These are phyloP conservation scores for Ceratina australensis DNA, from an alignment of 1,140 invertebrate species.

Conservation along the genomic window DNA sequence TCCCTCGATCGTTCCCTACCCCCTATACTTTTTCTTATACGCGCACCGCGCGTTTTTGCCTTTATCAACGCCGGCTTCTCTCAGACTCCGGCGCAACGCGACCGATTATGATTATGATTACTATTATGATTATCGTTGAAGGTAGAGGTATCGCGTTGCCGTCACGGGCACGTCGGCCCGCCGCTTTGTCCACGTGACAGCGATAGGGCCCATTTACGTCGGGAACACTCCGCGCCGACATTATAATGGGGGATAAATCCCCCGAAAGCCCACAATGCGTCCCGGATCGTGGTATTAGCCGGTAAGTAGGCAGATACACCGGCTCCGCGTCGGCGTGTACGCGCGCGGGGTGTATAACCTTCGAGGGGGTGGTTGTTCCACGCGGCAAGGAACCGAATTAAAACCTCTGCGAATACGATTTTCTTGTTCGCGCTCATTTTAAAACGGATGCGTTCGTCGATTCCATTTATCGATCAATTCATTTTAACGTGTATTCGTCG, in stretches of 20 bases:
- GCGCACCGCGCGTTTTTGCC: conserved; percentile 16
- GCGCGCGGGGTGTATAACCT: too few species aligned
- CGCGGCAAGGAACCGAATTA: too few species aligned
- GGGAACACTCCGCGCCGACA: conserved; percentile 60
- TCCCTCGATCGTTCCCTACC: neutral
- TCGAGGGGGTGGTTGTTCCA: too few species aligned
- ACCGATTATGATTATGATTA: conserved; percentile 65
- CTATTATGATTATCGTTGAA: conserved; percentile 48
- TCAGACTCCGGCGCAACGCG: neutral
- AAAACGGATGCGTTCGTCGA: too few species aligned
- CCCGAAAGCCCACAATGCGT: conserved; percentile 67
- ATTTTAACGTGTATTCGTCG: too few species aligned
- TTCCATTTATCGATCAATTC: too few species aligned
- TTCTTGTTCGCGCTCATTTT: too few species aligned
- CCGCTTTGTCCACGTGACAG: conserved; percentile 70
- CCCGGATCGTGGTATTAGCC: conserved; percentile 57
- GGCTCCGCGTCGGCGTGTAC: conserved; percentile 1
- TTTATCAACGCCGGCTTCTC: conserved; percentile 27
- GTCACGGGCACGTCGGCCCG: conserved; percentile 71
- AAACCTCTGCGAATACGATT: too few species aligned
- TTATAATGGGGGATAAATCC: conserved; percentile 69
- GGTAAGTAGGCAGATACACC: conserved; percentile 41
- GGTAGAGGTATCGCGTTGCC: conserved; percentile 70
- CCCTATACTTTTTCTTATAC: neutral
- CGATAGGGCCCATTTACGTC: conserved; percentile 74